Base-by-base conservation (phyloP, 2,888 invertebrate species). In the Amblyteles armatorius region DNA sequence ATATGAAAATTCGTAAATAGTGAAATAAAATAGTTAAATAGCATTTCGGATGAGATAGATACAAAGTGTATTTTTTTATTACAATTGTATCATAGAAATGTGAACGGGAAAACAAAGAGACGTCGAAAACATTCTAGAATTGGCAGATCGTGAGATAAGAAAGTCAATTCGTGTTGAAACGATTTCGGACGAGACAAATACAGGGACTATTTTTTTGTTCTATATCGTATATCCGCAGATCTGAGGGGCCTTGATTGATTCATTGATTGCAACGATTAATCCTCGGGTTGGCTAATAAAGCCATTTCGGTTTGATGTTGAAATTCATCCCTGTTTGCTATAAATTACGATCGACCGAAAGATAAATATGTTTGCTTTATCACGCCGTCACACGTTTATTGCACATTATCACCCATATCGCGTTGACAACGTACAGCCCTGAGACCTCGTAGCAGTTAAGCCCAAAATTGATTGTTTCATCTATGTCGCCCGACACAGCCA, bases 391-490 rank as follows among this genome's bases (percentile, higher is more conserved):
- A 22, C 26, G 57, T 48, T 48, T 16, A 48, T 48, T 48, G 44
- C 44, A 4, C 16, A 16, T 48, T 48, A 48, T 48, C 44, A 16
- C 44, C 16, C 50, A 16, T 29, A 48, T 69, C 48, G 16, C n/a
- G 29, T 50, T 29, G 22, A 55, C 52, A 40, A 55, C 19, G 16
- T 26, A 3, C 33, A 55, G 19, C 36, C 22, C 36, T 33, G 6
- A 9, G 33, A 26, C 36, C 29, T 9, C 19, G 19, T 19, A 36
- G 36, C 19, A 71, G 52, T 71, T 55, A 36, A 73, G 40, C 33
- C 48, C 19, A 16, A 44, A 48, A 50, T 65, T 29, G 74, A 74
- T 76, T 22, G 50, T 65, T 50, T 33, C 48, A 36, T 33, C 50
- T 29, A 13, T 22, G 57, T 26, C 22, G 13, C 57, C 9, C 4